Conservation (phyloP, 2,888 invertebrate genomes). For the Lasioglossum leucozonium region DNA sequence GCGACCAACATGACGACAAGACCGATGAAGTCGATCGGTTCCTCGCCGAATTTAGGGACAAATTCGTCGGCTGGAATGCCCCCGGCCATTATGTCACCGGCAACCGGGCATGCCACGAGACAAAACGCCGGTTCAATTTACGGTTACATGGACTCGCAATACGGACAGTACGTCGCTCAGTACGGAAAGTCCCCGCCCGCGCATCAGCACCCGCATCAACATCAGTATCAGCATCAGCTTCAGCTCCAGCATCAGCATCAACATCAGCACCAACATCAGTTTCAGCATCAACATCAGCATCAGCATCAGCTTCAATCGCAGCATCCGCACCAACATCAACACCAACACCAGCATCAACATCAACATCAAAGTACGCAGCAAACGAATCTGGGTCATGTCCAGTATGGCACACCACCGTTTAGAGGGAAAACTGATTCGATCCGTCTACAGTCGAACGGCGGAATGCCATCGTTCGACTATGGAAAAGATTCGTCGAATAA, state of each 20-base stretch:
- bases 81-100: conserved; percentile 63
- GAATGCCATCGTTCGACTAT: conserved; percentile 35
- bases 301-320: conserved; percentile 17
- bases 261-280: neutral
- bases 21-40: conserved; percentile 79
- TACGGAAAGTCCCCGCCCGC: conserved; percentile 55
- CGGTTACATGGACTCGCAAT: conserved; percentile 76
- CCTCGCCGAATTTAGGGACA: conserved; percentile 78
- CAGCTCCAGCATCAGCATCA: conserved; percentile 13
- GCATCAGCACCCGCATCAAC: conserved; percentile 44
- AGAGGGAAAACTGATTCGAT: conserved; percentile 73
- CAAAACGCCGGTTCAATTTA: conserved; percentile 68
- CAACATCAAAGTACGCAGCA: conserved; percentile 39
- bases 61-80: conserved; percentile 64
- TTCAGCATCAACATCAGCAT: conserved; percentile 19
- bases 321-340: neutral
- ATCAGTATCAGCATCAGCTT: conserved; percentile 16
- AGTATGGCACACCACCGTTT: conserved; percentile 50
- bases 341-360: conserved; percentile 21
- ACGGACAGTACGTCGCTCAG: conserved; percentile 66
- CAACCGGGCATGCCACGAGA: conserved; percentile 38
- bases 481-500: conserved; percentile 43
- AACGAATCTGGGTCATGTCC: conserved; percentile 23
- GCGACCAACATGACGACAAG: conserved; percentile 68
- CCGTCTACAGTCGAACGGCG: conserved; percentile 56